Evolutionary conservation across 1,140 invertebrate species (phyloP), one percentile per base, ranked within the genome.

Genomic region (Archivesica marissinica): DNA sequence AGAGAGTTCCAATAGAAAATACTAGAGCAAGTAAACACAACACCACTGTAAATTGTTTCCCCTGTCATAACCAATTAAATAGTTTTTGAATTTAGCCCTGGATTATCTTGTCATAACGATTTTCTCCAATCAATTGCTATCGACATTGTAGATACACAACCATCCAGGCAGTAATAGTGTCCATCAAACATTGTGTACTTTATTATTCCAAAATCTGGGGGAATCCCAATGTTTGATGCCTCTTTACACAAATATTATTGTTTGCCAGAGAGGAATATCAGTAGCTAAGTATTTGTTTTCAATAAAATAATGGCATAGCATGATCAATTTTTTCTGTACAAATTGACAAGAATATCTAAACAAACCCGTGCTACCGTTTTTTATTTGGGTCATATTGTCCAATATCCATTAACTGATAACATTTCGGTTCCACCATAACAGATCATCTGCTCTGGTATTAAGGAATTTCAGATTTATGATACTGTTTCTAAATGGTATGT

Each of bases 331-430:
- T 64, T 64, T 64, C 23, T 11, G 2, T 33, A 6, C 54, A 35
- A 64, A 64, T 2, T 64, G 30, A 35, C 59, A 35, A 25, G 30
- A 17, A 35, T 35, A 35, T 64, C 59, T 33, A 3, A 64, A 64
- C 59, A 64, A 64, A 35, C 59, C 33, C 23, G 4, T 33, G 11
- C 59, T 15, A 35, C 50, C 25, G 54, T 3, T 35, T 15, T 25
- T 35, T 64, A 64, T 64, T 64, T 64, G 30, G 30, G 59, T 9
- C 30, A 35, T 1, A 35, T 64, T 15, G 28, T 30, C 33, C n/a
- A 64, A 64, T 64, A 64, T 64, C 59, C 59, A 64, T 64, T 64
- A 64, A 64, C 30, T 35, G 28, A 64, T 64, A 1, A 28, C 59
- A n/a, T 52, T n/a, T n/a, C n/a, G n/a, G n/a, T n/a, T n/a, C n/a